These are phyloP conservation scores for Spinus olivaceus DNA, from an alignment of 2,797 vertebrate genomes.

Conservation along the genomic window DNA sequence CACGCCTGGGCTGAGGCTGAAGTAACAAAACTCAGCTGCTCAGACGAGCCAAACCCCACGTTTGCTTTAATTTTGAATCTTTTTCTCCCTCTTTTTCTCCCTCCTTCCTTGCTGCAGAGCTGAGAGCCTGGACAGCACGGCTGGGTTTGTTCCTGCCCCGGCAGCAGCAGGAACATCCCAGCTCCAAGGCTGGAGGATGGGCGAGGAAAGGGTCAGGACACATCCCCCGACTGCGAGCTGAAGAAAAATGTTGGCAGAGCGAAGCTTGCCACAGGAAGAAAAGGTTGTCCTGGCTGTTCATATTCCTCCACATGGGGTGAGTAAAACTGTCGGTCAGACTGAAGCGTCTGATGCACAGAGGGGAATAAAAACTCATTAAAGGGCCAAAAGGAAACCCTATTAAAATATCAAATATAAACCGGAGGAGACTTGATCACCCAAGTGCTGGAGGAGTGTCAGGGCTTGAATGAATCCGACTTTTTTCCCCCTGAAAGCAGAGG, in stretches of 20 bases:
- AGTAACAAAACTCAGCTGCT: not conserved
- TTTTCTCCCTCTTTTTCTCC: not conserved
- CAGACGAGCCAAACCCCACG: not conserved
- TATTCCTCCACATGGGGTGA: constrained; percentile 21
- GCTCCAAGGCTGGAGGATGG: not conserved
- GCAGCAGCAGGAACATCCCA: not conserved
- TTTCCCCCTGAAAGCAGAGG: not conserved
- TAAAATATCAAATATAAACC: constrained; percentile 39
- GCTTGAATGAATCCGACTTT: not conserved
- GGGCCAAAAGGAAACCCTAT: constrained; percentile 35
- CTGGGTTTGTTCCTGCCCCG: not conserved
- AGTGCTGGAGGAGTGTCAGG: not conserved
- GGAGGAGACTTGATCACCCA: not conserved
- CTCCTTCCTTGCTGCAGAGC: not conserved
- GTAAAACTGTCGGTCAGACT: constrained; percentile 33
- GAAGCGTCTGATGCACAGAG: constrained; percentile 1
- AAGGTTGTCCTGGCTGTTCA: constrained; percentile 40
- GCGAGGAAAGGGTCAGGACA: constrained; percentile 36
- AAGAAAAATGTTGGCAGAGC: constrained; percentile 18
- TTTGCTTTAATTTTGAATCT: not conserved
- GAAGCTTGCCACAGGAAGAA: constrained; percentile 25
- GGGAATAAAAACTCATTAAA: constrained; percentile 42
- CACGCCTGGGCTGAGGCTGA: not conserved
- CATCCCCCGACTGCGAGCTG: not conserved
- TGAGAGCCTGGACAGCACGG: not conserved